Base-by-base conservation (phyloP, 1,140 invertebrate species). In the Venturia canescens region DNA sequence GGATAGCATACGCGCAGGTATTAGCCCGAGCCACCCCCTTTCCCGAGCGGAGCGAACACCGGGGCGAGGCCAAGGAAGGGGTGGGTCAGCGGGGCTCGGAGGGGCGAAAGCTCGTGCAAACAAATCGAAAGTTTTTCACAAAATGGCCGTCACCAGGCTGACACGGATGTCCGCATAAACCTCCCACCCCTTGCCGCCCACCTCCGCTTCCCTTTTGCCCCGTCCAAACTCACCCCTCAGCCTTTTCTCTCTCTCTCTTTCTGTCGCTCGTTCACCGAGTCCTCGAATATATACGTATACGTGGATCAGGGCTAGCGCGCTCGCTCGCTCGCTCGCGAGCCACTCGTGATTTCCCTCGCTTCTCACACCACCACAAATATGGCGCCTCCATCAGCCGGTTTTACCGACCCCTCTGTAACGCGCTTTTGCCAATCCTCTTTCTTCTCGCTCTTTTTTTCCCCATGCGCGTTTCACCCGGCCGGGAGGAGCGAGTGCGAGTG, bases 91-190 rank as follows among this genome's bases (percentile, higher is more conserved):
- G 27, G 57, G 29, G 79, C 4, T 53, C 38, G 11, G 69, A 31
- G 21, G 70, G 69, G 71, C 26, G 71, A 26, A 84, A 71, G 80
- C 67, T 78, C 86, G 84, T 79, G 87, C 89, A 89, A 89, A 90
- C 89, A 89, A 90, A 89, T 90, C 89, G 87, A 91, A 90, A 91
- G 87, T 91, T 91, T 92, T 91, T 91, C 90, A 87, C 90, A 92
- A 92, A 92, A 92, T 91, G 91, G 91, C 91, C 91, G 91, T 90
- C 90, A 90, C 87, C 87, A 87, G 87, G 87, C 86, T 90, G 89
- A 90, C 90, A 88, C 88, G 88, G 88, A 90, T 89, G 90, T 90
- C 89, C 88, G 89, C 87, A 87, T 88, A 89, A 88, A 89, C 86
- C 50, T 87, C 85, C 72, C 85, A 81, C 83, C 78, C 71, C 80